Conservation (phyloP, 1,140 invertebrate species). For the Aphelenchoides fujianensis region DNA sequence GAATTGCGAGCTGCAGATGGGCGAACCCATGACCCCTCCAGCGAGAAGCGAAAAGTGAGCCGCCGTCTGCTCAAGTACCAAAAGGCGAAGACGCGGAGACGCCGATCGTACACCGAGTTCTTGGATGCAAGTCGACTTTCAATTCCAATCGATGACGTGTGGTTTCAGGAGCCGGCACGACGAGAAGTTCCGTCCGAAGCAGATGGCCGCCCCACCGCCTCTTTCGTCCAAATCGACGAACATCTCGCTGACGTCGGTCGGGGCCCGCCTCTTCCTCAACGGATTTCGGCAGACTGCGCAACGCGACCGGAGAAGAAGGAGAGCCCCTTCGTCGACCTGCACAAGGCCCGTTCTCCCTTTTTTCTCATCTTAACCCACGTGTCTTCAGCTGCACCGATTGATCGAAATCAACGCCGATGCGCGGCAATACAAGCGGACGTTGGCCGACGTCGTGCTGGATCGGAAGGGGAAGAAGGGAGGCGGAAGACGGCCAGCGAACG, state of each 20-base stretch:
- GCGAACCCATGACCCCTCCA: background rate
- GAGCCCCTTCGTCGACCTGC: background rate
- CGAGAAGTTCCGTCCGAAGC: background rate
- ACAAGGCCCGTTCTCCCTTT: no score
- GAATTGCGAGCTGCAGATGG: background rate
- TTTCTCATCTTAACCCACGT: background rate
- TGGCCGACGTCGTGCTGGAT: conserved; percentile 10
- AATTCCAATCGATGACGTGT: background rate
- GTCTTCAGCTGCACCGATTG: background rate
- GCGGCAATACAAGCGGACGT: background rate
- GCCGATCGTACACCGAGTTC: background rate
- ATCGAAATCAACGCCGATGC: conserved; percentile 1
- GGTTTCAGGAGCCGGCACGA: background rate
- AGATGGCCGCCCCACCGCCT: background rate
- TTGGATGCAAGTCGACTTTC: background rate
- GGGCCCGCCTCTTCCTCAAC: background rate
- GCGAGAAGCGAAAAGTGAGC: background rate
- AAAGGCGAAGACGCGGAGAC: background rate
- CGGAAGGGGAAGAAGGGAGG: background rate
- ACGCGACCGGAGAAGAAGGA: conserved; percentile 3
- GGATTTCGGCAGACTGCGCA: background rate
- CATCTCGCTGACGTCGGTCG: background rate
- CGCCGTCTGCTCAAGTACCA: conserved; percentile 6
- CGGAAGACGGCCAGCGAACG: background rate
- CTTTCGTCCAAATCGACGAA: background rate